A percentile compares a stretch with the other conserved stretches of the same genome.
phyloP scores from a whole-genome alignment of 2,797 vertebrate genomes.

The Cryptoprocta ferox region DNA sequence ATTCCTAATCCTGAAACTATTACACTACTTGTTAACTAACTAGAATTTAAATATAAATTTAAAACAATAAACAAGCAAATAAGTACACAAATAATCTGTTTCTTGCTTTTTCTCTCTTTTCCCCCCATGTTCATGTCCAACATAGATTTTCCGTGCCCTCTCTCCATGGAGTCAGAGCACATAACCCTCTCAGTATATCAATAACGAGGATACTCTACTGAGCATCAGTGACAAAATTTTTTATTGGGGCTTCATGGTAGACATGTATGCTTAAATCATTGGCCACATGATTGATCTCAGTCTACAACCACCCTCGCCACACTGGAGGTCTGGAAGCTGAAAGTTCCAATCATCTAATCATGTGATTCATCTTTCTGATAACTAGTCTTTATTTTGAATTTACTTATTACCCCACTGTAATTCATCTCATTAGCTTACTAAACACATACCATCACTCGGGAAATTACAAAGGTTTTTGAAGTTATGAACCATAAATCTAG shows the following conservation, averaged over 20 bases:
- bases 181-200: not conserved
- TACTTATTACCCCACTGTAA: not conserved
- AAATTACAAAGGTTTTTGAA: not conserved
- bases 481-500: not conserved
- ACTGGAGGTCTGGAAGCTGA: not conserved
- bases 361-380: not conserved
- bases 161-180: no score
- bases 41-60: not conserved
- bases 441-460: not conserved
- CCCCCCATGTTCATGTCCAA: not conserved
- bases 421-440: not conserved
- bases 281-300: not conserved
- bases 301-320: not conserved
- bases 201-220: not conserved
- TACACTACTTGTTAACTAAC: not conserved
- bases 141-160: not conserved
- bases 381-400: not conserved
- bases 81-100: not conserved
- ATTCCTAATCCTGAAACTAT: not conserved
- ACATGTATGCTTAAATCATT: not conserved
- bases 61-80: not conserved
- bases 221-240: not conserved
- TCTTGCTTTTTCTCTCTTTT: not conserved
- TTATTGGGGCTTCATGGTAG: not conserved
- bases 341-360: not conserved